Percentiles rank a stretch among this genome's conserved stretches.
Conservation (phyloP, 2,113 vertebrate genomes). For the Epinephelus moara region DNA sequence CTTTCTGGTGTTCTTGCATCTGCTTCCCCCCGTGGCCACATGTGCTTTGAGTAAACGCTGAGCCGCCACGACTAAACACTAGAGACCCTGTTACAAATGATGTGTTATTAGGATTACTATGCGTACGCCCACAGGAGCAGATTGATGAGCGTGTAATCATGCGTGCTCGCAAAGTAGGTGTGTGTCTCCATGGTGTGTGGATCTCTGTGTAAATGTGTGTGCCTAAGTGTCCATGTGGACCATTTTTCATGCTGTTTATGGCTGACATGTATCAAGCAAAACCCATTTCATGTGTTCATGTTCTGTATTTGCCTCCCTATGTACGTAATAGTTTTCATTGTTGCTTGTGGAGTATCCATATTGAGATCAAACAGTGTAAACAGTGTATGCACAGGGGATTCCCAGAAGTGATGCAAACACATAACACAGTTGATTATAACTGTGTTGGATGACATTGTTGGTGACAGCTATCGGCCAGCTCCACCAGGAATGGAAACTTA, state of each 20-base stretch:
- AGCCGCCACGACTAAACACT: conserved; percentile 60
- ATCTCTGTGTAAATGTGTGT: conserved; percentile 5
- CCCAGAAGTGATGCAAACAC: background rate
- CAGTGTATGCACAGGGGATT: background rate
- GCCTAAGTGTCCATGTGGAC: background rate
- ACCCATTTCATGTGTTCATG: background rate
- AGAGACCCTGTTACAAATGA: conserved; percentile 65
- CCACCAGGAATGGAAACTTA: background rate
- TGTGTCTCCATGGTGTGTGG: background rate
- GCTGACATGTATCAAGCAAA: background rate
- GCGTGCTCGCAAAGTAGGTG: conserved; percentile 19
- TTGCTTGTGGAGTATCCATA: background rate
- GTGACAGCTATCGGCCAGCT: background rate
- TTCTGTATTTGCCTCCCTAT: background rate
- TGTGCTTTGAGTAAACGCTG: conserved; percentile 73
- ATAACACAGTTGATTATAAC: background rate
- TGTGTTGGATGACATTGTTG: background rate
- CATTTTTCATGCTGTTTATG: background rate
- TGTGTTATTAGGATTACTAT: conserved; percentile 66
- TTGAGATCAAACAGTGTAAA: background rate
- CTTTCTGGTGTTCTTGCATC: conserved; percentile 73
- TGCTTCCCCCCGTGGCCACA: conserved; percentile 69
- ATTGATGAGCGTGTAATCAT: conserved; percentile 50
- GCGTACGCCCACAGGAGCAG: conserved; percentile 51
- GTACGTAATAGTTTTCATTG: background rate